Base-by-base conservation (phyloP, 2,113 vertebrate species). In the Syrmaticus mikado region DNA sequence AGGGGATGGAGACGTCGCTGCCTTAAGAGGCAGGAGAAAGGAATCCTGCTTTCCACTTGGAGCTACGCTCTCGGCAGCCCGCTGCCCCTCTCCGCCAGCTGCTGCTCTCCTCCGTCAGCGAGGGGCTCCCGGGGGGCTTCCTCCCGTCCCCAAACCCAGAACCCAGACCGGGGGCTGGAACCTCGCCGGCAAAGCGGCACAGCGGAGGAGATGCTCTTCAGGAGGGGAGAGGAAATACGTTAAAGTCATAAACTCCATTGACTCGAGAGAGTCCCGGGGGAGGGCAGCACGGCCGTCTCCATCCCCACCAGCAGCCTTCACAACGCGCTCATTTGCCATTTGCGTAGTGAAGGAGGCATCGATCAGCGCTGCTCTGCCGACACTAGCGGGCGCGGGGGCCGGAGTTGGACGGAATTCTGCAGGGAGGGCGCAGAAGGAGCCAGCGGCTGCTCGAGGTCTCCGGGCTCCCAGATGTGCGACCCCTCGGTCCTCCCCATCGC, bases 1-100 rank as follows among this genome's bases (percentile, higher is more conserved):
- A 88, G 94, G 93, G 82, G 67, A 94, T 91, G 94, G 76, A 95
- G 80, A 6, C 76, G 96, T 83, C 92, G 91, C 93, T 95, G 88
- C 92, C 90, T 96, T 96, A 94, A 94, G 85, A 93, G 95, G 96
- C 93, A 95, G 90, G 64, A 85, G 76, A 77, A 81, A 3, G 83
- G 71, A 91, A 92, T 81, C 85, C 90, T 24, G 68, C 52, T 90
- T 61, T 85, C 60, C 76, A 41, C 65, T 70, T 24, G 1, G 53
- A 92, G 38, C 46, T 80, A 43, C 21, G 85, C 65, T 85, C 25
- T 0, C 58, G 87, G 66, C 60, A 87, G 58, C 80, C 0, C 34
- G 34, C 88, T 86, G 68, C 46, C 21, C 50, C 79, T 75, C 53
- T 21, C 34, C 82, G 87, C 85, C 85, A 76, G 91, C 92, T 85